Evolutionary conservation across 2,888 invertebrate genomes (phyloP).

Genomic region (Macrosiphum euphorbiae): DNA sequence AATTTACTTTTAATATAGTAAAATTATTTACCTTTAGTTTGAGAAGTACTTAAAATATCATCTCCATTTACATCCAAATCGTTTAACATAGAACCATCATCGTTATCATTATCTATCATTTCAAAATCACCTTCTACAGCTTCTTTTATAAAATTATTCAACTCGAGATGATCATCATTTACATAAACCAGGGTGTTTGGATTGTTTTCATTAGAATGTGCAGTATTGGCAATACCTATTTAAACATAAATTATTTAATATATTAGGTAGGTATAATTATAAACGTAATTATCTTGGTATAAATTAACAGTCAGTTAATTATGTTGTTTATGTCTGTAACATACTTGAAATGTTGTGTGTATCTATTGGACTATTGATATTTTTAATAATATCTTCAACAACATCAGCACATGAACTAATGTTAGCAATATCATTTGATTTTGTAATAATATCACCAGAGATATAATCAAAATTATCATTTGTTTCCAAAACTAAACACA

Average conservation of each 20-base stretch:
- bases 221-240: background rate
- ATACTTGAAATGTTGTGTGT: background rate
- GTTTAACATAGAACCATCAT: background rate
- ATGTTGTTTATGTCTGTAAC: background rate
- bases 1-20: background rate
- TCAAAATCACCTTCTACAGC: background rate
- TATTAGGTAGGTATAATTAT: background rate
- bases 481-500: slow-evolving; percentile 4
- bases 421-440: background rate
- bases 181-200: background rate
- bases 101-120: background rate
- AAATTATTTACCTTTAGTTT: background rate
- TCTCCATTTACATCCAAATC: slow-evolving; percentile 1
- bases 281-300: background rate
- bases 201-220: background rate
- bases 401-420: background rate
- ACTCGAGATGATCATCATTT: too few relatives aligned
- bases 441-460: background rate
- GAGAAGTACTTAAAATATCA: background rate
- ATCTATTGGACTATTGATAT: background rate
- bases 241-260: background rate
- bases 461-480: background rate
- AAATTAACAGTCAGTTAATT: background rate
- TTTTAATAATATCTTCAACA: background rate
- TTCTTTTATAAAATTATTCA: background rate